Evolutionary conservation across 2,888 invertebrate species (phyloP), one percentile per base, ranked within the genome.

Genomic region (Cepaea hortensis): DNA sequence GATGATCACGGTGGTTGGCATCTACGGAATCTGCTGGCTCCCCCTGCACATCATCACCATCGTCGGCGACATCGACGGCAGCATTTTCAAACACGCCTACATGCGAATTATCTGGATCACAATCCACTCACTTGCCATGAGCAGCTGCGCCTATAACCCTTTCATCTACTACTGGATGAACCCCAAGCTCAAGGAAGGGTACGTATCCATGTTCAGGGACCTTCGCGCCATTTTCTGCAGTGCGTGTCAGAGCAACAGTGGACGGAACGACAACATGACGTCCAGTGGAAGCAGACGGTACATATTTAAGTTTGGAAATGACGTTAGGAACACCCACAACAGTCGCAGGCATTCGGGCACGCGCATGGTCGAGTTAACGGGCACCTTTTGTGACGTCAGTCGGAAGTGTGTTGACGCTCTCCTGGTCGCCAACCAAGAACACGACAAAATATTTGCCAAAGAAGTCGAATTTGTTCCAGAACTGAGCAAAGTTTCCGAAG

Each of bases 161-260:
- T 97, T 98, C 93, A 98, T 98, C 91, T 98, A 98, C 87, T 98
- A 97, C 95, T 98, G 98, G 97, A 98, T 98, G 97, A 98, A 98
- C 95, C 97, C 97, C 89, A 97, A 97, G 80, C 92, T 91, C 77
- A 88, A 91, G 7, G 88, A 90, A 15, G 91, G 91, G 23, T 90
- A 88, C 86, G 55, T 72, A 13, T 76, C 77, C 50, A 80, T 90
- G 68, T 70, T 89, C 75, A 20, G 20, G 20, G 72, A 48, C 65
- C 73, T 88, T 1, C 55, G 77, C 35, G 55, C 68, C 2, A 20
- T 6, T 55, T 15, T 73, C 11, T 85, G 81, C n/a, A 73, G 15
- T 7, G 3, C 9, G n/a, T 85, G 81, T 23, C n/a, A 18, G 4
- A 18, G 3, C 6, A 46, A 20, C 15, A 73, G 18, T 13, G 46